Conservation (phyloP, 2,113 vertebrate genomes). For the Melierax canorus region DNA sequence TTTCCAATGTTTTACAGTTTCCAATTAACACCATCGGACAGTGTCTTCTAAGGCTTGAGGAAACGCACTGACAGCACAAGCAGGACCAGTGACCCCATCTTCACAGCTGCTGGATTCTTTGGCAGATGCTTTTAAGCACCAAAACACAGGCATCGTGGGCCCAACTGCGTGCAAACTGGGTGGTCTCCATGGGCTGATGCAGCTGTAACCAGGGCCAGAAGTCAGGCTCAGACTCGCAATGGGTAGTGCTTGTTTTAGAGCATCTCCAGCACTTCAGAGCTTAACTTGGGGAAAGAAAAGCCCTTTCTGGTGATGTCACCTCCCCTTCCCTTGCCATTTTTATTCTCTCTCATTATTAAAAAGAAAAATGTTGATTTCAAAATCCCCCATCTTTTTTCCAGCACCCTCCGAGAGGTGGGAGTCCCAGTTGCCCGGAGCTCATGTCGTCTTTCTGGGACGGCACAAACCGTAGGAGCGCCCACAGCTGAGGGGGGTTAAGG, state of each 20-base stretch:
- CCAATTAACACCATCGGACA: neutral
- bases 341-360: neutral
- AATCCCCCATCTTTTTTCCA: neutral
- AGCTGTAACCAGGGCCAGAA: neutral
- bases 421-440: neutral
- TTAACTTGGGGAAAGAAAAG: rapidly evolving
- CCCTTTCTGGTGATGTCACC: neutral
- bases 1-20: neutral
- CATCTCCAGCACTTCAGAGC: neutral
- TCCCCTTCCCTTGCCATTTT: neutral
- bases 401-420: neutral
- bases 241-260: neutral
- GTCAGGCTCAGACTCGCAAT: neutral
- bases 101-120: neutral
- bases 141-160: neutral
- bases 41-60: neutral
- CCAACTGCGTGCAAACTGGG: neutral
- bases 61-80: neutral
- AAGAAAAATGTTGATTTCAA: neutral
- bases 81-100: neutral
- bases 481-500: neutral
- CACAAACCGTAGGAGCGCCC: neutral
- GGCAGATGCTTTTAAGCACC: neutral
- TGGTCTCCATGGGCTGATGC: neutral
- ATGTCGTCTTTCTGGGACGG: neutral